phyloP scores from a whole-genome alignment of 2,113 vertebrate species.

The Monarcha castaneiventris region DNA sequence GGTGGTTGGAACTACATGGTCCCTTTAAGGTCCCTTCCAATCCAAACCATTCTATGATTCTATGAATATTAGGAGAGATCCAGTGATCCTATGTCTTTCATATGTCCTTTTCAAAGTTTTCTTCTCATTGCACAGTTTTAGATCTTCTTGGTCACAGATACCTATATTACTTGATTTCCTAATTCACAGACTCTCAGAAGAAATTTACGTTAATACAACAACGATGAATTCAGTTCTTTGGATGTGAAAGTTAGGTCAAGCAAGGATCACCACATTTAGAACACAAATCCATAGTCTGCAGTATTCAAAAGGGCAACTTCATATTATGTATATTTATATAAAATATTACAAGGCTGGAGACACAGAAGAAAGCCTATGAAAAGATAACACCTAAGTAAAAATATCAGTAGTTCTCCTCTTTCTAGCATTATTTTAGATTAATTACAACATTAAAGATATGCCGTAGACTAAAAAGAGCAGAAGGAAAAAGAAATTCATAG shows the following conservation, averaged over 20 bases:
- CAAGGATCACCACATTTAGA: neutral
- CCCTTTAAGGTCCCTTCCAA: neutral
- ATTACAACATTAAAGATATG: neutral
- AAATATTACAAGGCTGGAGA: neutral
- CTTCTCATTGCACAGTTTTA: neutral
- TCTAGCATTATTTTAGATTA: neutral
- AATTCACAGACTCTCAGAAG: neutral
- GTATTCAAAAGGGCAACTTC: neutral
- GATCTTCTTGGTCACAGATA: neutral
- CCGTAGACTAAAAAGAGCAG: neutral
- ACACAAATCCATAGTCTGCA: neutral
- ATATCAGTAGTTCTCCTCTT: neutral
- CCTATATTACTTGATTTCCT: neutral
- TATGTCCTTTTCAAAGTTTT: neutral
- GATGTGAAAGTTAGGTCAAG: neutral
- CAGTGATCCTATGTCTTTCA: neutral
- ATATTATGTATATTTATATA: neutral
- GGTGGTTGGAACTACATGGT: neutral
- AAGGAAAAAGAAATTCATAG: neutral
- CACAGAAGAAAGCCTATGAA: neutral
- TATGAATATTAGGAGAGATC: neutral
- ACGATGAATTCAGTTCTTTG: neutral
- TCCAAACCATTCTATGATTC: neutral
- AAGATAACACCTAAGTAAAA: neutral
- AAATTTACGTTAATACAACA: neutral